Base-by-base conservation (phyloP, 2,113 vertebrate genomes). In the Cavia porcellus region DNA sequence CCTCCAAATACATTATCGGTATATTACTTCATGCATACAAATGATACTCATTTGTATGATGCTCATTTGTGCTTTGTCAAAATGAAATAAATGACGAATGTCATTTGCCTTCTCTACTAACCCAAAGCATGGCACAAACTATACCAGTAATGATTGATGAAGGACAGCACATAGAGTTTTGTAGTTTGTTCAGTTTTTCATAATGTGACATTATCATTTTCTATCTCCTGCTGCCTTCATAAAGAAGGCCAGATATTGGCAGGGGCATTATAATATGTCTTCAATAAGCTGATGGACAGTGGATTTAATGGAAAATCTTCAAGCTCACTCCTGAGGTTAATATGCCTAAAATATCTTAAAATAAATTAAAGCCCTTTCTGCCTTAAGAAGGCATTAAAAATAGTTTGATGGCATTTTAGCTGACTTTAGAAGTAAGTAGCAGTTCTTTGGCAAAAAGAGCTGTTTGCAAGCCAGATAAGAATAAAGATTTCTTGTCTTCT, bases 251-350 rank as follows among this genome's bases (percentile, higher is more conserved):
- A 20, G 22, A 24, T 28, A 22, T 13, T n/a, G 42, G 77, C 84
- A 57, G 64, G 75, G 38, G 62, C 89, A n/a, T 11, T 32, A 3
- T 55, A 55, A 20, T 47, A 1, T 35, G 13, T 80, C 59, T 86
- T 8, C 32, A 77, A 74, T 1, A 66, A 55, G 45, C 30, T 86
- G 47, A 79, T 24, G 75, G 83, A 85, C 82, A 70, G 57, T 45
- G n/a, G 87, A 77, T 77, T 96, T 93, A 96, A 96, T 92, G 90
- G 96, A 70, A 97, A 90, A 74, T 83, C 85, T 85, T 80, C 52
- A n/a, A 86, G 92, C 88, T 95, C 90, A 68, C 35, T 24, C 8
- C 62, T 61, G 52, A 97, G 89, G 95, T 97, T 97, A 96, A 97
- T 95, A 92, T 90, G 24, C 87, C 90, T 87, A 85, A 96, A 97